Percentiles rank a stretch among this genome's conserved stretches.
phyloP scores from a whole-genome alignment of 2,888 invertebrate genomes.

The Pardosa pseudoannulata region DNA sequence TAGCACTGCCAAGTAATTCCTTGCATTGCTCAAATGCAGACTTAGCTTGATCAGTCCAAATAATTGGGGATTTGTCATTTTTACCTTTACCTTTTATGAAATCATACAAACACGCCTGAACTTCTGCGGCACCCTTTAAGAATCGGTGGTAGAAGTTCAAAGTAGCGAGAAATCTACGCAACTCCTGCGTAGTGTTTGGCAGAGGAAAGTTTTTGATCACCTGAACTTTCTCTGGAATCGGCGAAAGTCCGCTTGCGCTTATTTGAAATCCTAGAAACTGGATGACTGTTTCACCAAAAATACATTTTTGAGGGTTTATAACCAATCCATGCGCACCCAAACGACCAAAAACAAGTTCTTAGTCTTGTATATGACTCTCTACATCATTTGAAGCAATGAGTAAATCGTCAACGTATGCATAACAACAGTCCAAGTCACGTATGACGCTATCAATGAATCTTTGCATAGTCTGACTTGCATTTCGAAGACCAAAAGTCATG shows the following conservation, averaged over 20 bases:
- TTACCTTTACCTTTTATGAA: neutral
- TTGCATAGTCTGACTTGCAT: no score
- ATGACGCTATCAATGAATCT: no score
- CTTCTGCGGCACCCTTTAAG: neutral
- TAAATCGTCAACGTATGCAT: no score
- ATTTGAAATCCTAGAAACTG: neutral
- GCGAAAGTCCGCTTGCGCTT: no score
- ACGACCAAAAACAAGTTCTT: no score
- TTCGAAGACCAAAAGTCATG: no score
- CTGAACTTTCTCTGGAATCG: neutral
- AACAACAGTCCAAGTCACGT: no score
- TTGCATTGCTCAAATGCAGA: no score
- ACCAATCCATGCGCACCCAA: no score
- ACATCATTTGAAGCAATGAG: no score
- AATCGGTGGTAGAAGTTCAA: neutral
- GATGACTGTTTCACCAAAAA: neutral
- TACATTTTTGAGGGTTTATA: no score
- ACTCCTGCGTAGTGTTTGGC: neutral
- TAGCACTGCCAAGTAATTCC: neutral
- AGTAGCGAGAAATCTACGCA: neutral
- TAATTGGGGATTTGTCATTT: slow-evolving; percentile 14
- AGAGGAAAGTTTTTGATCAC: neutral
- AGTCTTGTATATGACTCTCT: no score
- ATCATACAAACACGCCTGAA: neutral
- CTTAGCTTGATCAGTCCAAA: slow-evolving; percentile 5